Evolutionary conservation across 2,797 vertebrate genomes (phyloP).

Genomic region (Gallinago nigripennis): DNA sequence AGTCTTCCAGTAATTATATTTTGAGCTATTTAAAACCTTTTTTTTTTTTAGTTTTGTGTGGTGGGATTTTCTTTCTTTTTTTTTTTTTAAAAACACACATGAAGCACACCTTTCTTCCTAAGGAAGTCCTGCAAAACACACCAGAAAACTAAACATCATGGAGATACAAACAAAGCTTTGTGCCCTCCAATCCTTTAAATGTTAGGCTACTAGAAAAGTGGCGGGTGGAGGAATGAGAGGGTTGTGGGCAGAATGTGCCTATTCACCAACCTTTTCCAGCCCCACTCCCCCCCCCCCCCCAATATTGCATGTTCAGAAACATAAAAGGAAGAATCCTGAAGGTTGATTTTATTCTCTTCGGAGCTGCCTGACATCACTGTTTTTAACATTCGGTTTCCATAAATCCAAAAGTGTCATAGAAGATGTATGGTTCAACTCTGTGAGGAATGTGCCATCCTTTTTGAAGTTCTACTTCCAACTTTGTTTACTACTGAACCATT

Average conservation of each 20-base stretch:
- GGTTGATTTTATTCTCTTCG: conserved; percentile 50
- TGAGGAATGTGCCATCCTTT: conserved; percentile 72
- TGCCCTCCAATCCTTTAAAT: background rate
- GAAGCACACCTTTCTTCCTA: background rate
- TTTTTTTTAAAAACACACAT: background rate
- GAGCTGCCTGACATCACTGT: conserved; percentile 49
- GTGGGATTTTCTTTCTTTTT: no score
- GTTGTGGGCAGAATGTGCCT: background rate
- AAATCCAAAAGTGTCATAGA: conserved; percentile 55
- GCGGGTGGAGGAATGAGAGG: background rate
- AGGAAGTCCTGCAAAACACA: background rate
- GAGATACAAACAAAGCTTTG: background rate
- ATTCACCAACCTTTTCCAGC: background rate
- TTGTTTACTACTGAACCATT: conserved; percentile 70
- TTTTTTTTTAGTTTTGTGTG: background rate
- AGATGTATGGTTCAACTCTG: conserved; percentile 62
- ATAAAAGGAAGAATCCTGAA: conserved; percentile 48
- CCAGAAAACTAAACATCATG: background rate
- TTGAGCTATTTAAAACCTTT: background rate
- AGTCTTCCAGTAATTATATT: conserved; percentile 3
- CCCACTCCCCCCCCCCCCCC: background rate
- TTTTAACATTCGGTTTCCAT: conserved; percentile 65
- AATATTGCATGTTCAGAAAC: background rate
- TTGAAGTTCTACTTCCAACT: conserved; percentile 74
- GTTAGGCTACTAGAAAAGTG: background rate